Conservation (phyloP, 2,797 vertebrate species). For the Myiothlypis coronata region DNA sequence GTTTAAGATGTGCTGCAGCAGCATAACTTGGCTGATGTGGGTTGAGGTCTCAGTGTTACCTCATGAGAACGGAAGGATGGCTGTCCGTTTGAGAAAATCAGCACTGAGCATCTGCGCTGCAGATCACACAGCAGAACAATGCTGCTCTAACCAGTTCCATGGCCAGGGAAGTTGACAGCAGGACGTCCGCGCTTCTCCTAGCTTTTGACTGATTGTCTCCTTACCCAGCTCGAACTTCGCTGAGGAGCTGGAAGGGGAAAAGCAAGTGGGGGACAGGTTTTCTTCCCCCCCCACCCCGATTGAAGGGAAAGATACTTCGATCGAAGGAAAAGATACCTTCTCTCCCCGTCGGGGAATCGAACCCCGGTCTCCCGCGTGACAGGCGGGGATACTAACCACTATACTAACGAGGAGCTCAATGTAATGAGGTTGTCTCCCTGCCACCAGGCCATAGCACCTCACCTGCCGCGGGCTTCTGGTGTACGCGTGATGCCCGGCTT, state of each 20-base stretch:
- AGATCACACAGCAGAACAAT: fast-evolving
- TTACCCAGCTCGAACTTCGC: fast-evolving
- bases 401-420: not conserved
- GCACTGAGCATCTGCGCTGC: fast-evolving
- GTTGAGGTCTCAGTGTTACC: not conserved
- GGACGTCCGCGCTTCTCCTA: fast-evolving
- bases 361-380: slow-evolving; percentile 61
- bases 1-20: not conserved
- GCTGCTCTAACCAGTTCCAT: fast-evolving
- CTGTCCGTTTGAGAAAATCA: fast-evolving
- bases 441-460: fast-evolving
- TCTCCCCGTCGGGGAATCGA: slow-evolving; percentile 63
- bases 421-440: fast-evolving
- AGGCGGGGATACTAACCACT: slow-evolving; percentile 48
- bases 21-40: too few species aligned
- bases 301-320: too few species aligned
- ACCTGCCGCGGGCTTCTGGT: fast-evolving
- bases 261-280: fast-evolving
- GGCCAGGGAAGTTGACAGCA: fast-evolving
- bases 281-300: fast-evolving
- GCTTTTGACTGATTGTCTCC: fast-evolving
- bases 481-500: fast-evolving
- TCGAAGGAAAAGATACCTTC: fast-evolving
- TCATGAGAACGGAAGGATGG: fast-evolving
- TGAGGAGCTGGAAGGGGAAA: fast-evolving